These are phyloP conservation scores for Dasyprocta punctata DNA, from an alignment of 2,113 vertebrate genomes.

Conservation along the genomic window DNA sequence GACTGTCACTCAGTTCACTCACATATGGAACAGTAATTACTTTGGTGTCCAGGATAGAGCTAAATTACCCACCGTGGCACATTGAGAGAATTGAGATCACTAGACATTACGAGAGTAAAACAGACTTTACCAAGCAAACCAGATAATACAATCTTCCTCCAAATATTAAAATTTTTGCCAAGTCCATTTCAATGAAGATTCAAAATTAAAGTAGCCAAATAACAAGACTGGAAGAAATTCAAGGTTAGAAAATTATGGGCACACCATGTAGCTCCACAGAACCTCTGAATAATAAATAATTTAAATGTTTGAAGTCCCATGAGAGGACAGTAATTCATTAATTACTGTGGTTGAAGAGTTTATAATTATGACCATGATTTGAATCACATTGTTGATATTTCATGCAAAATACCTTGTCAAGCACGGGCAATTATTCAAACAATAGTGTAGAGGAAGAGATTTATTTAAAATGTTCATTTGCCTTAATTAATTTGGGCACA, in stretches of 20 bases:
- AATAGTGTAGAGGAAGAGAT: conserved; percentile 67
- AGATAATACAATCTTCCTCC: not conserved
- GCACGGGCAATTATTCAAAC: conserved; percentile 76
- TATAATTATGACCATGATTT: conserved; percentile 74
- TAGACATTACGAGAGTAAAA: not conserved
- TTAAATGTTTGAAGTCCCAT: conserved; percentile 54
- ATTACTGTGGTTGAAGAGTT: conserved; percentile 64
- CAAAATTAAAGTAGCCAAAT: conserved; percentile 28
- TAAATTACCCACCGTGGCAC: not conserved
- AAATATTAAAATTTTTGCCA: not conserved
- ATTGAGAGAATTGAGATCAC: not conserved
- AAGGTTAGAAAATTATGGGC: conserved; percentile 27
- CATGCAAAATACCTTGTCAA: conserved; percentile 79
- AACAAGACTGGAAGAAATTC: not conserved
- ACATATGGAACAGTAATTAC: not conserved
- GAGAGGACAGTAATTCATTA: conserved; percentile 67
- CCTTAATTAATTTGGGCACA: conserved; percentile 80
- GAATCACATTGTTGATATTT: conserved; percentile 78
- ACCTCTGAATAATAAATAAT: conserved; percentile 54
- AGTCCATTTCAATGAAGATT: conserved; percentile 21
- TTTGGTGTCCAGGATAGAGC: not conserved
- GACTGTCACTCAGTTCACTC: not conserved
- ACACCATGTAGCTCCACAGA: not conserved
- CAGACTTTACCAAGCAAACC: conserved; percentile 5
- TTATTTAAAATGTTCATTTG: conserved; percentile 75